Evolutionary conservation across 2,797 vertebrate species (phyloP), one percentile per base, ranked within the genome.

Genomic region (Fistularia tabacaria): DNA sequence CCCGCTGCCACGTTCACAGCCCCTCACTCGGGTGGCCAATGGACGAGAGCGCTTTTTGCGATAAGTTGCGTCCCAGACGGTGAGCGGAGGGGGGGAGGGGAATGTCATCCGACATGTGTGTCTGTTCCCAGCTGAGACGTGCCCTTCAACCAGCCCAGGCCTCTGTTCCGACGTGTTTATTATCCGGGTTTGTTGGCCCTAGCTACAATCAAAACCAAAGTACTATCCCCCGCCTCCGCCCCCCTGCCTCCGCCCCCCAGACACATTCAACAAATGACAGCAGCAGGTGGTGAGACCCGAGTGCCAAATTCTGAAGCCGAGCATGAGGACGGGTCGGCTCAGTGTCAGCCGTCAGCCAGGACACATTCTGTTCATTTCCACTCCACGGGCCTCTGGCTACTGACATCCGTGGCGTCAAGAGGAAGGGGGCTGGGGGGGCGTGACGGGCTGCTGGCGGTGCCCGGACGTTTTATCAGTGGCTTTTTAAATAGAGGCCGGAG

Each of bases 241-340:
- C 25, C 25, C 25, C 25, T 5, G 25, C 25, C 25, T 25, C 25
- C 25, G 25, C 25, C 15, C 10, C 14, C 53, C 39, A 54, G 44
- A 48, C 47, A 46, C 38, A 60, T 36, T 55, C 39, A 25, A 62
- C 45, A 62, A 80, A 43, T 77, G 78, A 82, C 80, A 81, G 83
- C 66, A 82, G 70, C 88, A 86, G 82, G 76, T 86, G 85, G 62
- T 55, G 54, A 43, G 64, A 74, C 50, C 49, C 39, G 44, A 49
- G 46, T 70, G 76, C 71, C 67, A 80, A 66, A 75, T 79, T 76
- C 71, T 25, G 14, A 54, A 56, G 54, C 50, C 7, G 8, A 62
- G 69, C 64, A 62, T 58, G 59, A 77, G 71, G 61, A 62, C 62
- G 59, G 64, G 75, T 80, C 75, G 72, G 59, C 49, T 59, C 38